A percentile compares a stretch with the other conserved stretches of the same genome.
Conservation (phyloP, 2,888 invertebrate species). For the Acanthosepion pharaonis region DNA sequence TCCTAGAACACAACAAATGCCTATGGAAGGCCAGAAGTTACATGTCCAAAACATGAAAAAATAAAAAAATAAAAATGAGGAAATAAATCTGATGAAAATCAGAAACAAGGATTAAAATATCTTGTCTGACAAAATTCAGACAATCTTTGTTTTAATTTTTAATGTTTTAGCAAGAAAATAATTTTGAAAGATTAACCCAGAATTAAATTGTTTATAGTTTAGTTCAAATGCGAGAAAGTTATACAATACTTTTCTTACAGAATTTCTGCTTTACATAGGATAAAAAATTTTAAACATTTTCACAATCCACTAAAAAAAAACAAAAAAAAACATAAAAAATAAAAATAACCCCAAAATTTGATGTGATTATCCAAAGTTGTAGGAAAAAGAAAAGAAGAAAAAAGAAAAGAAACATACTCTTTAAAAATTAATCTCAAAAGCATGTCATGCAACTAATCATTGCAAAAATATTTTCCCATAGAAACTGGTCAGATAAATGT, state of each 20-base stretch:
- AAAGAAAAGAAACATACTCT: too few relatives aligned
- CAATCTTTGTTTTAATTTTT: background rate
- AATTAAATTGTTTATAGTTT: background rate
- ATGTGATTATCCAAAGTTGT: background rate
- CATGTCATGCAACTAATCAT: background rate
- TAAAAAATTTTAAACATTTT: background rate
- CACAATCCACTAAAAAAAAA: background rate
- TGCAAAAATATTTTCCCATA: background rate
- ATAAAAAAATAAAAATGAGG: too few relatives aligned
- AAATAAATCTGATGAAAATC: too few relatives aligned
- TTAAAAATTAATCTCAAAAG: background rate
- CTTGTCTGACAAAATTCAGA: too few relatives aligned
- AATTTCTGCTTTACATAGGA: background rate
- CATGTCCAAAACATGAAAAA: too few relatives aligned
- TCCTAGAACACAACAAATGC: too few relatives aligned
- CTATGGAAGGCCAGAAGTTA: too few relatives aligned
- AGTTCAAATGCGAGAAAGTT: background rate
- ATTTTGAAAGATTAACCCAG: background rate
- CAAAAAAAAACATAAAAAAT: background rate
- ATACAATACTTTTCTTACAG: background rate
- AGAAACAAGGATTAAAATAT: too few relatives aligned
- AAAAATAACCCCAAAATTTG: background rate
- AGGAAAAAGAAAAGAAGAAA: background rate
- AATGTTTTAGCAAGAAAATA: background rate
- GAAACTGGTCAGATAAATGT: background rate